phyloP scores from a whole-genome alignment of 2,797 vertebrate genomes.

The Etheostoma nigrum region DNA sequence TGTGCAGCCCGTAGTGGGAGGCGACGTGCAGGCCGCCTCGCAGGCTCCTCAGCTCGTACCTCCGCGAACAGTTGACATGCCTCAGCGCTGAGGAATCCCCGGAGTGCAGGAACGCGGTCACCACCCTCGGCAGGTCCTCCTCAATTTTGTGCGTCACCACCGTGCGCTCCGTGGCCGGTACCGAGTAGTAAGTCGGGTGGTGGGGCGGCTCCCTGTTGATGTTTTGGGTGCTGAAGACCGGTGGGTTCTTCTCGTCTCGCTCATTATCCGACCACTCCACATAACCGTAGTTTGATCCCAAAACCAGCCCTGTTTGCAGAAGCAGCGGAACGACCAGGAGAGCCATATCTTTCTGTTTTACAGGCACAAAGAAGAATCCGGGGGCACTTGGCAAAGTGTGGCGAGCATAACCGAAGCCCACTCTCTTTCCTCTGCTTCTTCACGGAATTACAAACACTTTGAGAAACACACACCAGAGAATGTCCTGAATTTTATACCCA shows the following conservation, averaged over 20 bases:
- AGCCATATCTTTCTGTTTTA: slow-evolving; percentile 82
- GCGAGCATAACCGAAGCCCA: slow-evolving; percentile 60
- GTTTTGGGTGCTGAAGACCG: slow-evolving; percentile 81
- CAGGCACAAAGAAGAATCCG: slow-evolving; percentile 50
- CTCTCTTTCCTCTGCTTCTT: slow-evolving; percentile 17
- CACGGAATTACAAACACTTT: slow-evolving; percentile 29
- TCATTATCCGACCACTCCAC: slow-evolving; percentile 87
- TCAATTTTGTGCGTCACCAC: slow-evolving; percentile 92
- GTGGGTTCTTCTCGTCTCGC: slow-evolving; percentile 82
- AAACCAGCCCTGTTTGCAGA: slow-evolving; percentile 82
- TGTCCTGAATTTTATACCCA: slow-evolving; percentile 35
- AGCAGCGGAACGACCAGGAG: slow-evolving; percentile 79
- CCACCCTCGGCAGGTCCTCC: slow-evolving; percentile 92
- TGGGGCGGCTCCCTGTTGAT: slow-evolving; percentile 74
- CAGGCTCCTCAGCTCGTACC: slow-evolving; percentile 93
- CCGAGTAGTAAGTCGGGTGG: slow-evolving; percentile 80
- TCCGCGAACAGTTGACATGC: slow-evolving; percentile 92
- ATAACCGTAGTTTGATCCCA: slow-evolving; percentile 83
- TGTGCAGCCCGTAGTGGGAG: slow-evolving; percentile 90
- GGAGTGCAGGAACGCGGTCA: slow-evolving; percentile 95
- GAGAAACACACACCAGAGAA: slow-evolving; percentile 1
- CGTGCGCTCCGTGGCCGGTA: slow-evolving; percentile 85
- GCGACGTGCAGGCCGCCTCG: slow-evolving; percentile 87
- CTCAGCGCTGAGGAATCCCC: slow-evolving; percentile 91
- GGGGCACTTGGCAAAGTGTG: slow-evolving; percentile 54